A percentile compares a stretch with the other conserved stretches of the same genome.
phyloP scores from a whole-genome alignment of 2,888 invertebrate species.

The Dioctria linearis region DNA sequence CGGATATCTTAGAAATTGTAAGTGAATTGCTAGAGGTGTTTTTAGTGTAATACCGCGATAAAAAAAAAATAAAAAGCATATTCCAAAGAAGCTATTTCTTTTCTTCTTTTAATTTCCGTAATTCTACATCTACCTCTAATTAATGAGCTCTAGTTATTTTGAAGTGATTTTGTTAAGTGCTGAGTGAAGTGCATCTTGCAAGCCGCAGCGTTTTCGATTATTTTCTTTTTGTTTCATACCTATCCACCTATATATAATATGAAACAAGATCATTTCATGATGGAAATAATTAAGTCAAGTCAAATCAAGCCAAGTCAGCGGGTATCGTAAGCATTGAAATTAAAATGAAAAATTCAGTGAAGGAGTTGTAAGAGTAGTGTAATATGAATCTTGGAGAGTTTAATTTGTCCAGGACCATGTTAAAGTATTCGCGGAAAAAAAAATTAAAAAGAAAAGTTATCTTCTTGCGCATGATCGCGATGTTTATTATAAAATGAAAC shows the following conservation, averaged over 20 bases:
- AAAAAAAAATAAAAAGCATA: too few relatives aligned
- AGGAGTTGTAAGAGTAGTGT: too few relatives aligned
- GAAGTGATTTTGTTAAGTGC: slow-evolving; percentile 31
- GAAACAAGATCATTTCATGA: not conserved
- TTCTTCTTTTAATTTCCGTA: not conserved
- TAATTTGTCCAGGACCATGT: too few relatives aligned
- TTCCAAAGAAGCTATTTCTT: not conserved
- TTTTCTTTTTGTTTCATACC: too few relatives aligned
- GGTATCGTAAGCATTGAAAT: not conserved
- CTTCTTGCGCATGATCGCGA: too few relatives aligned
- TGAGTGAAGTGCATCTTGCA: not conserved
- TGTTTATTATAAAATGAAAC: too few relatives aligned
- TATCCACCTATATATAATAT: not conserved
- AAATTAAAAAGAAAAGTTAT: too few relatives aligned
- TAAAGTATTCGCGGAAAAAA: too few relatives aligned
- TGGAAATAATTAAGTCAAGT: not conserved
- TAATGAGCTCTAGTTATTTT: slow-evolving; percentile 2
- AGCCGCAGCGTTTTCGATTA: not conserved
- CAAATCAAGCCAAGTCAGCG: not conserved
- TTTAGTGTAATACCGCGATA: slow-evolving; percentile 17
- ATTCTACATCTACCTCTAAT: not conserved
- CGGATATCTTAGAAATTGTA: slow-evolving; percentile 67
- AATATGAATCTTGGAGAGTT: too few relatives aligned
- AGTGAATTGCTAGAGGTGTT: slow-evolving; percentile 32
- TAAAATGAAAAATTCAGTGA: too few relatives aligned